Evolutionary conservation across 1,140 invertebrate genomes (phyloP), one percentile per base, ranked within the genome.

Genomic region (Cheumatopsyche charites): DNA sequence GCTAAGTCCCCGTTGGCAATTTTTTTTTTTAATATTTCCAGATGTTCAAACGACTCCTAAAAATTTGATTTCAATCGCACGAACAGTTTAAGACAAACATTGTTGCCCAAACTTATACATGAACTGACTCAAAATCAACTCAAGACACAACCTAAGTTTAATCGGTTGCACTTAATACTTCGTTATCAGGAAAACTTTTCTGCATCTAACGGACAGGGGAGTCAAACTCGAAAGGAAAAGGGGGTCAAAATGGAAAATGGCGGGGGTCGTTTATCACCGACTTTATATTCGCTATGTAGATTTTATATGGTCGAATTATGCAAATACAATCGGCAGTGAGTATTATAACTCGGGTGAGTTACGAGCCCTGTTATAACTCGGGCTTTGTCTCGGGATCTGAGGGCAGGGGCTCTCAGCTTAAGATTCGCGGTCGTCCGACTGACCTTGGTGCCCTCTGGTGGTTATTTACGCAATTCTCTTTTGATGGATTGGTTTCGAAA

Each of bases 271-370:
- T 75, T 75, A 75, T 75, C 74, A 75, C 71, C 62, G 74, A 75
- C 71, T 75, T 75, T 75, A 75, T 75, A 75, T 75, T 75, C 74
- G 74, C 71, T 55, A 75, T 73, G 74, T 62, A 75, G 74, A 75
- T 73, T 75, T 75, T 75, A 75, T 75, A 75, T 75, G 74, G 74
- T 73, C 71, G 74, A 75, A 75, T 75, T 75, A 75, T 75, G 74
- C 74, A 75, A 75, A 75, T 75, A 75, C 74, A 75, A 75, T 75
- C 74, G 74, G 74, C 71, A 73, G 67, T 73, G 74, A 75, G 74
- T 75, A 75, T 75, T 75, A 75, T 75, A 75, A 75, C 74, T 71
- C 49, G 15, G 15, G 71, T 75, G 74, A 75, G 71, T 75, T 75
- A 75, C 70, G 71, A 45, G 23, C 43, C 49, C 52, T 49, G 70